Conservation (phyloP, 2,113 vertebrate species). For the Oplegnathus fasciatus region DNA sequence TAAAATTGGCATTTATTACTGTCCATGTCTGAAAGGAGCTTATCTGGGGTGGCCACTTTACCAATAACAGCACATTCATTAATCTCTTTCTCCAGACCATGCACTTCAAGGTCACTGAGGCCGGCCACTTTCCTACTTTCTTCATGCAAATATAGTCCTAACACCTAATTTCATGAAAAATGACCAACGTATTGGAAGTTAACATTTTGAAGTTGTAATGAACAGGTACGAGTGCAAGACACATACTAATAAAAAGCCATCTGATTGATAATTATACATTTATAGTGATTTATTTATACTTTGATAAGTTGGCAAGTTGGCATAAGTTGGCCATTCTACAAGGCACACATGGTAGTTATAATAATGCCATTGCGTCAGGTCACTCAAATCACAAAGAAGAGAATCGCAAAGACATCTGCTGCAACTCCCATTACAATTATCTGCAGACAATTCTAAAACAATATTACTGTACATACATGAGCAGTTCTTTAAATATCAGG, state of each 20-base stretch:
- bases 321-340: neutral
- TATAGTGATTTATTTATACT: neutral
- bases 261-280: neutral
- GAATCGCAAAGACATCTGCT: neutral
- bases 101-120: neutral
- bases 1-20: neutral
- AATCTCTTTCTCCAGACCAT: constrained; percentile 34
- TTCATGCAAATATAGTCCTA: neutral
- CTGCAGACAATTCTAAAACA: neutral
- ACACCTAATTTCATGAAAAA: neutral
- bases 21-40: neutral
- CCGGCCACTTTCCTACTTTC: neutral
- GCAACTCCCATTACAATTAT: neutral
- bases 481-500: neutral
- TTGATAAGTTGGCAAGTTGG: neutral
- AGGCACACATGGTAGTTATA: neutral
- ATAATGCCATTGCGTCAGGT: neutral
- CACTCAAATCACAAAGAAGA: neutral
- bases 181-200: neutral
- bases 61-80: constrained; percentile 28
- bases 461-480: neutral
- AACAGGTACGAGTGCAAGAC: neutral
- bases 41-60: constrained; percentile 9
- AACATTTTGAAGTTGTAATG: neutral
- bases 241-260: neutral